Base-by-base conservation (phyloP, 2,797 vertebrate genomes). In the Nasua narica region DNA sequence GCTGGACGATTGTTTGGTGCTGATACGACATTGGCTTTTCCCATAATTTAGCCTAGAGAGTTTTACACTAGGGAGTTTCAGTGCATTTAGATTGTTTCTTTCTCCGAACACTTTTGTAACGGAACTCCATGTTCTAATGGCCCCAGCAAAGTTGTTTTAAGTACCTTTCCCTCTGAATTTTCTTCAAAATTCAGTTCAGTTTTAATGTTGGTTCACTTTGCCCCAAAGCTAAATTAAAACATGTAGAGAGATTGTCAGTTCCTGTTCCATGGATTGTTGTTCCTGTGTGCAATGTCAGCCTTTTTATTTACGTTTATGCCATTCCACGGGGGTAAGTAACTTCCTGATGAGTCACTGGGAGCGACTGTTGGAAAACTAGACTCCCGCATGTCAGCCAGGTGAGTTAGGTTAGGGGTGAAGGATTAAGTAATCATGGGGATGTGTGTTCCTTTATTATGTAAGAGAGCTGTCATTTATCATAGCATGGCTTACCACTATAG, bases 341-440 rank as follows among this genome's bases (percentile, higher is more conserved):
- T 99, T 99, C 97, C 97, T 99, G 97, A 97, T 99, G 96, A 98
- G 95, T 91, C 99, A 99, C 97, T 98, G 99, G 88, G 98, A 99
- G 67, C 98, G 99, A 97, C 97, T 99, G 58, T 99, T 99, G 93
- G 99, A 99, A 95, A 98, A 99, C 87, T 95, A 90, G 98, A 90
- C 98, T 98, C 62, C 99, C 99, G 87, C 99, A 99, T 79, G 98
- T 99, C 91, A 99, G 99, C 98, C 99, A 99, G 98, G 99, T 99
- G 89, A 76, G 96, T 90, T 78, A 46, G 32, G 12, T 7, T 23
- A 37, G 43, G 82, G 79, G 58, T 78, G 65, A 69, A 91, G 46
- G 56, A 50, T 58, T 23, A 18, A 35, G 56, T 70, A 60, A 50
- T 72, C 37, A 35, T 6, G 16, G 60, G 29, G 27, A 16, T 37